Base-by-base conservation (phyloP, 2,797 vertebrate genomes). In the Apogon talboti region DNA sequence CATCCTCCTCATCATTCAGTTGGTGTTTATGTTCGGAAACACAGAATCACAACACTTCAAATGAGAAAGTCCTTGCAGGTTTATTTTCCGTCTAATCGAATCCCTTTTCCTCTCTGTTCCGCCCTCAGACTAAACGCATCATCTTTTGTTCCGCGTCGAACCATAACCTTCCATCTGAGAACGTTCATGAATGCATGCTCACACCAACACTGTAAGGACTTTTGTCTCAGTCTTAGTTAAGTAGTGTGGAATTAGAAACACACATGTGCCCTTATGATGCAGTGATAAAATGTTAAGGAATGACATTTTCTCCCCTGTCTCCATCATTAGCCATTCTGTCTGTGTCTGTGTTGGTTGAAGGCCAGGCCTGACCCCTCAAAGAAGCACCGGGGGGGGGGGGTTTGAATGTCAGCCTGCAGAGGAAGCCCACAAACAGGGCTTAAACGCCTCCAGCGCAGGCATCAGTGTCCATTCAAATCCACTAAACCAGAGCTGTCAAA, bases 281-380 rank as follows among this genome's bases (percentile, higher is more conserved):
- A 54, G 11, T 42, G 57, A 56, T 59, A 10, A 61, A 74, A 73
- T 66, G 65, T 52, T 71, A 16, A 42, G 52, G 62, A 63, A 28
- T 79, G 62, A 75, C 76, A 84, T 82, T 86, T 85, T 16, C 43
- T 59, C 66, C 52, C 53, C 57, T n/a, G 57, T 19, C 40, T 63
- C 42, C 40, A 40, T 87, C 86, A 91, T 92, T 89, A 90, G 59
- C 60, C 63, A 91, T 91, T 92, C 91, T 89, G 81, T 92, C 61
- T 92, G 88, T 88, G 82, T 61, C 41, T 53, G 51, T 44, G 56
- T 42, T 58, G 68, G 76, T 79, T 89, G 82, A 89, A 91, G 83
- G 84, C 71, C 87, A 66, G 55, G 65, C 19, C 46, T 62, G 55
- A 71, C 71, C 60, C 69, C 82, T 85, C 70, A 68, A 77, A 87